Base-by-base conservation (phyloP, 2,797 vertebrate genomes). In the Vultur gryphus region DNA sequence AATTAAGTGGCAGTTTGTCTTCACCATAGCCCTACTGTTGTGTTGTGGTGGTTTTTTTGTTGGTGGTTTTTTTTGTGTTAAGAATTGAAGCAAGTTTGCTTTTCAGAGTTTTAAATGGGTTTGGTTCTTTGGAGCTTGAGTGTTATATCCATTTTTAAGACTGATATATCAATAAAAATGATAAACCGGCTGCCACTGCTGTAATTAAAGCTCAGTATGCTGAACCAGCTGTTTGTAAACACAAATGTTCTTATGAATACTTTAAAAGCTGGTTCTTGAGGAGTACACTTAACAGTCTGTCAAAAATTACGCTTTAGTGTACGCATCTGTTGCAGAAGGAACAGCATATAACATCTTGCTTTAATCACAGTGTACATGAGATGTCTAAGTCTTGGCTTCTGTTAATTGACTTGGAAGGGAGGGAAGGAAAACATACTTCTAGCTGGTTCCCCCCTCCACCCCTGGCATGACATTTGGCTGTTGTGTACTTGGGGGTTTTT, bases 221-320 rank as follows among this genome's bases (percentile, higher is more conserved):
- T 92, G 91, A 90, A 89, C 43, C 86, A 92, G 67, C 89, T 92
- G 81, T 92, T 94, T 77, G 66, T 77, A 89, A 95, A 71, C 48
- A 28, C 3, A 9, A 10, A 8, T 77, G 44, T 90, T 82, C 65
- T 75, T 81, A 31, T 25, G 55, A 93, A 29, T 85, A 55, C 61
- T 62, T 91, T 59, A 78, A 78, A 86, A 94, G 51, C 59, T 82
- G 55, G 3, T 89, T 84, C 66, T 95, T 79, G 70, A 82, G 75
- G 71, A 86, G 43, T 79, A 51, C 46, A n/a, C 49, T 93, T 85
- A 93, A 21, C 89, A 87, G 26, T 76, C 82, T 92, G 91, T 93
- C 67, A 87, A 75, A 92, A 94, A 49, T 85, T 66, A 26, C 2
- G 0, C 67, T 92, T 93, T 9, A 80, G 55, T 44, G 24, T 71